Base-by-base conservation (phyloP, 2,888 invertebrate genomes). In the Drepanosiphum platanoidis region DNA sequence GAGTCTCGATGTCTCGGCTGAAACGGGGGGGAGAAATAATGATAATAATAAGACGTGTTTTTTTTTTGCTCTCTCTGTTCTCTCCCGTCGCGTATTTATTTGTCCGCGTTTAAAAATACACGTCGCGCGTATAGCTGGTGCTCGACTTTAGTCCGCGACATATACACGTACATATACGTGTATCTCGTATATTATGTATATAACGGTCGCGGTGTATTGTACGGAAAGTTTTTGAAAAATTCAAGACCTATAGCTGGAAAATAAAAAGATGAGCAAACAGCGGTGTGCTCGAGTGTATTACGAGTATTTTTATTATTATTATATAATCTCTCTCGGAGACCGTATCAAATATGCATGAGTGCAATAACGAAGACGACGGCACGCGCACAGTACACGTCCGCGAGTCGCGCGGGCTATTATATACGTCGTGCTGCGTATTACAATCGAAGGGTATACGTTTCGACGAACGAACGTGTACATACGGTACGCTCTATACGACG, bases 281-380 rank as follows among this genome's bases (percentile, higher is more conserved):
- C n/a, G n/a, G n/a, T n/a, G n/a, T n/a, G n/a, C 46, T 39, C 42
- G 32, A 22, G 61, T 75, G 42, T 46, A 68, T 32, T 32, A n/a
- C n/a, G n/a, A n/a, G n/a, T n/a, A n/a, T n/a, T n/a, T n/a, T n/a
- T n/a, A 30, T 30, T 74, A 74, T 75, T 18, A 46, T 34, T 46
- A 30, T 22, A 46, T 70, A 68, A 79, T 79, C 79, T 68, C n/a
- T 61, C 18, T 46, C n/a, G 34, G 9, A 39, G 18, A 52, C n/a
- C 22, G 18, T 18, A 80, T 80, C 34, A 80, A 80, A 80, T 80
- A 80, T 80, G 70, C 52, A 70, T 27, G 27, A 80, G 70, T 27
- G 27, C 68, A 52, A 80, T 68, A 52, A 68, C 79, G 46, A 34
- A 32, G n/a, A n/a, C 18, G 61, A 52, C 52, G 8, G 42, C 11